Conservation (phyloP, 92 coral and sea anemone species). For the Zoanthus solanderi region DNA sequence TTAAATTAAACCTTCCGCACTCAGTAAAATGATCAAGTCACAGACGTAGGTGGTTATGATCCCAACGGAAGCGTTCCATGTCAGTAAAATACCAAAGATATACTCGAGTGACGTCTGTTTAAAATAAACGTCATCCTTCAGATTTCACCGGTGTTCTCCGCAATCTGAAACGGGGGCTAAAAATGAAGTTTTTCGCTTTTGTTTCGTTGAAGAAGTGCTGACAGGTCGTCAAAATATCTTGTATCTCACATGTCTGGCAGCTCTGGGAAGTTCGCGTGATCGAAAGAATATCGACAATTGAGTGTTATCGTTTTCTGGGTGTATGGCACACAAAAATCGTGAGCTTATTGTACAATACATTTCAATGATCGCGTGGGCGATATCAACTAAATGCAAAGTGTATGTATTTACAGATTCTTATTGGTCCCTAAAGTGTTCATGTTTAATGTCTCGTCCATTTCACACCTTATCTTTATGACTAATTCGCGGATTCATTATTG, state of each 20-base stretch:
- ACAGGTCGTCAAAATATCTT: not conserved
- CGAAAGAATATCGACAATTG: conserved; percentile 3
- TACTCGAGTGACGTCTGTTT: conserved; percentile 29
- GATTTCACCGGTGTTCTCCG: not conserved
- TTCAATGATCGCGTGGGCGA: conserved; percentile 50
- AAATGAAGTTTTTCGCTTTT: not conserved
- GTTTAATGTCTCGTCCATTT: conserved; percentile 49
- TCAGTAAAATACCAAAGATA: conserved; percentile 16
- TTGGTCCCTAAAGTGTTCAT: conserved; percentile 37
- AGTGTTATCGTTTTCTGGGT: not conserved
- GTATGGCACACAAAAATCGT: not conserved
- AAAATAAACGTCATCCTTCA: conserved; percentile 8
- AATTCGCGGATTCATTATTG: conserved; percentile 32
- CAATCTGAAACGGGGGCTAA: conserved; percentile 23
- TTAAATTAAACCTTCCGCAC: conserved; percentile 27
- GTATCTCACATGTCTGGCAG: not conserved
- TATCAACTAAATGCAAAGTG: conserved; percentile 14
- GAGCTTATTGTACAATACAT: conserved; percentile 38
- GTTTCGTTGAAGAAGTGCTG: not conserved
- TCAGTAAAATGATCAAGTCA: conserved; percentile 15
- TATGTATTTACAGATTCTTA: conserved; percentile 25
- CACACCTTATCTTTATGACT: conserved; percentile 41
- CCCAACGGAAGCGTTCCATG: conserved; percentile 35
- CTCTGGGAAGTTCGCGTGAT: conserved; percentile 33
- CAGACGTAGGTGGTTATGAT: conserved; percentile 23